Percentiles rank a stretch among this genome's conserved stretches.
Evolutionary conservation across 2,797 vertebrate genomes (phyloP).

Genomic region (Anniella stebbinsi): DNA sequence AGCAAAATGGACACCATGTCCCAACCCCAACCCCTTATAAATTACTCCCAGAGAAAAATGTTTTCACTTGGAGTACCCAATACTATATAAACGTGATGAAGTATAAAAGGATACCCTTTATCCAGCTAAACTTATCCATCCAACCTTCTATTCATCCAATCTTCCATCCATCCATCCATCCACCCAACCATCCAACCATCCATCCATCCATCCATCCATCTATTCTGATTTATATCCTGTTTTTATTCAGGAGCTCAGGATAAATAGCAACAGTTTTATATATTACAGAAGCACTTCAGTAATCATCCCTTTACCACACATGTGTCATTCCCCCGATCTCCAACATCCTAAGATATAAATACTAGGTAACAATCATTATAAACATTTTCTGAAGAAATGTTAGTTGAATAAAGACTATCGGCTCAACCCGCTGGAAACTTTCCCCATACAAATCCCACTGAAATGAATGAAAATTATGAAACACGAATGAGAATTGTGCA

Average conservation of each 20-base stretch:
- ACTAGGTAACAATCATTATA: not conserved
- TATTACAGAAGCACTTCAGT: not conserved
- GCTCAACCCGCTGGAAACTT: not conserved
- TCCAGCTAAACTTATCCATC: not conserved
- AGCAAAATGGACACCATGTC: constrained; percentile 60
- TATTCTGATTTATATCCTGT: not conserved
- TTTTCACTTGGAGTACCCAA: not conserved
- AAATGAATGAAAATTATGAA: not conserved
- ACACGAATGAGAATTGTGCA: not conserved
- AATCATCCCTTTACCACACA: not conserved
- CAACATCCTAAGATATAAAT: not conserved
- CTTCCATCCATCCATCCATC: not conserved
- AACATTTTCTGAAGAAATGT: not conserved
- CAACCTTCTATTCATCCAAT: not conserved
- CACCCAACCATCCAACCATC: constrained; percentile 1
- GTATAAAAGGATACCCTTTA: not conserved
- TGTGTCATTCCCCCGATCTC: not conserved
- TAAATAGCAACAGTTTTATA: not conserved
- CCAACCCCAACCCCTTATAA: not conserved
- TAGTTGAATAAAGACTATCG: not conserved
- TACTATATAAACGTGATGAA: not conserved
- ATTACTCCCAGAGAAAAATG: not conserved
- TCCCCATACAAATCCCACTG: no score
- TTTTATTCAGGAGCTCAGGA: not conserved
- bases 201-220: not conserved